Evolutionary conservation across 1,140 invertebrate genomes (phyloP), one percentile per base, ranked within the genome.

Genomic region (Drosophila asahinai): DNA sequence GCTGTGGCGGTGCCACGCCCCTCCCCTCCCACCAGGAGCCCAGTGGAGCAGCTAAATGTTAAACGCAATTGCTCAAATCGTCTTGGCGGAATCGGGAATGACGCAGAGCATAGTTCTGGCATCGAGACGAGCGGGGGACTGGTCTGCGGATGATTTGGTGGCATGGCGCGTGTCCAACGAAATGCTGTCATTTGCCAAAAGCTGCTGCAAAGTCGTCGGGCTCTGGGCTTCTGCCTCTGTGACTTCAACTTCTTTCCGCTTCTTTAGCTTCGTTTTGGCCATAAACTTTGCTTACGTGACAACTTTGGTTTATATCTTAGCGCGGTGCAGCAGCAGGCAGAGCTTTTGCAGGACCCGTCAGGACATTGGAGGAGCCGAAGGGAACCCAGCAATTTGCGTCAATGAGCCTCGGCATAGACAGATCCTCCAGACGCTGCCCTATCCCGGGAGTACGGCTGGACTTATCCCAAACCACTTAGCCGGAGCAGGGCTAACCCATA

Each of bases 201-300:
- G 63, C 80, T 58, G 75, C 58, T 73, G 52, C 63, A 66, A 81
- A 87, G 82, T 80, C 55, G 83, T 71, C 73, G 66, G 80, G 55
- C 57, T 61, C 48, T 36, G 43, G 33, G 36, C 9, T 36, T 58
- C 51, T 33, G 19, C 43, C 36, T 47, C 49, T 57, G 33, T 27
- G 71, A 63, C 36, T 81, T 22, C 11, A 72, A 42, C 57, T 77
- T 25, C 64, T 52, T 75, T 42, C 25, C 51, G 38, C 22, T 57
- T 78, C 49, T 57, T 70, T 47, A 60, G 51, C 52, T 59, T 73
- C 77, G 47, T 78, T 83, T 84, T 79, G 86, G 81, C 67, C 78
- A 91, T 91, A 87, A 91, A 91, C 81, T 84, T 83, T 83, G 87
- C 87, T 91, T 91, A 91, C 87, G 87, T 91, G 87, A 91, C 76